Evolutionary conservation across 1,140 invertebrate genomes (phyloP).

Genomic region (Ceratina calcarata): DNA sequence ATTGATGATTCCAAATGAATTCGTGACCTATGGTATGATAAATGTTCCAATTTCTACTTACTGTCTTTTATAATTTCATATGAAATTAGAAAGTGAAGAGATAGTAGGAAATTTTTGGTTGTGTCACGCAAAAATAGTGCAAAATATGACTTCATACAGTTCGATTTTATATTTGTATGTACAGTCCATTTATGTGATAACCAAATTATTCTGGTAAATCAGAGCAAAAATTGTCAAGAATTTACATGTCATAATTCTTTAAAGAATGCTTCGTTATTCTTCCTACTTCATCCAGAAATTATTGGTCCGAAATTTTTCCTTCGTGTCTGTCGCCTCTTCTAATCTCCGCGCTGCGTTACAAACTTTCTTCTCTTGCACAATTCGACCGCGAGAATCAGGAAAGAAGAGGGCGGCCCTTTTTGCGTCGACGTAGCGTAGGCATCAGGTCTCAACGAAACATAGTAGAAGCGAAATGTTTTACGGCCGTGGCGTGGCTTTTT

Average conservation of each 20-base stretch:
- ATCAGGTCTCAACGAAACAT: conserved; percentile 31
- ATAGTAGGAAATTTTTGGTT: too few relatives aligned
- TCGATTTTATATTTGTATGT: too few relatives aligned
- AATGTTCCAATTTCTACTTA: too few relatives aligned
- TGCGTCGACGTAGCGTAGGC: conserved; percentile 18
- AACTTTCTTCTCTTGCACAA: conserved; percentile 37
- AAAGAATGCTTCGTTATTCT: neutral
- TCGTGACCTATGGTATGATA: too few relatives aligned
- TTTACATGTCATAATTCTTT: neutral
- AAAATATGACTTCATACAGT: too few relatives aligned
- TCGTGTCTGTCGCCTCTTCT: neutral
- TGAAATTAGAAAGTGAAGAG: too few relatives aligned
- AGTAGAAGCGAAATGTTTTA: conserved; percentile 59
- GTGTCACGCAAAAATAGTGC: too few relatives aligned
- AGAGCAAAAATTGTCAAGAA: neutral
- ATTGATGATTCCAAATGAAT: too few relatives aligned
- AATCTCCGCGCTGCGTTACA: conserved; percentile 4
- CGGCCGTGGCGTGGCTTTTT: conserved; percentile 55
- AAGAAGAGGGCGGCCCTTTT: conserved; percentile 36
- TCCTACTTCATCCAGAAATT: too few relatives aligned
- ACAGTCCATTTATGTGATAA: too few relatives aligned
- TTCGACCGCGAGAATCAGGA: conserved; percentile 38
- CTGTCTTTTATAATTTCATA: too few relatives aligned
- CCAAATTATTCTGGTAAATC: neutral
- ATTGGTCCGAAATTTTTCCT: neutral